Evolutionary conservation across 2,888 invertebrate species (phyloP).

Genomic region (Pollenia amentaria): DNA sequence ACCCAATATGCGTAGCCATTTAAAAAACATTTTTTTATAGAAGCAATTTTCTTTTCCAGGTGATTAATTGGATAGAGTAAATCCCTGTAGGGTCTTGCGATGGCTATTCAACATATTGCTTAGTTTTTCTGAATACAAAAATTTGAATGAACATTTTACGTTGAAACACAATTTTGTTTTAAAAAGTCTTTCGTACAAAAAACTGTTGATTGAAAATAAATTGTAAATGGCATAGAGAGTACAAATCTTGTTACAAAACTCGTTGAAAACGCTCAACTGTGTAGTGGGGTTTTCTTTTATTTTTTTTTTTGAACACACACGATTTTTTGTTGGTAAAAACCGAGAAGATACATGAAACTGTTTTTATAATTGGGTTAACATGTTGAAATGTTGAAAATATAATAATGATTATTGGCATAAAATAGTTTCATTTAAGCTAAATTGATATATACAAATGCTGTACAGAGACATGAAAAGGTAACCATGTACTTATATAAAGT

Average conservation of each 20-base stretch:
- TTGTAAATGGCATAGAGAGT: conserved; percentile 2
- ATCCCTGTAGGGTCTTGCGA: background rate
- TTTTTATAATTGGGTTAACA: conserved; percentile 35
- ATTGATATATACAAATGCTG: background rate
- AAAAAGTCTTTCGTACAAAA: background rate
- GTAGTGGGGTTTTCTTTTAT: no score
- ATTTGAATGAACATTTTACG: background rate
- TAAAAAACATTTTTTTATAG: no score
- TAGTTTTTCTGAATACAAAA: background rate
- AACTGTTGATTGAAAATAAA: conserved; percentile 20
- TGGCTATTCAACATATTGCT: background rate
- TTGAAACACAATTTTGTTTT: conserved; percentile 18
- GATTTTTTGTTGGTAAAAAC: background rate
- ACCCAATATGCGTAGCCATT: no score
- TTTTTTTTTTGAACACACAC: background rate
- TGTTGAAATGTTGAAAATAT: background rate
- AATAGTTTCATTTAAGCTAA: conserved; percentile 4
- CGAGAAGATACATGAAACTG: background rate
- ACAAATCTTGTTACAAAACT: conserved; percentile 43
- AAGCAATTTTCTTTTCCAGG: no score
- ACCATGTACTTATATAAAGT: background rate
- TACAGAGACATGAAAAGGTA: background rate
- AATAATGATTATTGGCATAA: background rate
- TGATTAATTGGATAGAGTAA: background rate
- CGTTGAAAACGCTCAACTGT: conserved; percentile 1